Conservation (phyloP, 2,888 invertebrate species). For the Drosophila robusta region DNA sequence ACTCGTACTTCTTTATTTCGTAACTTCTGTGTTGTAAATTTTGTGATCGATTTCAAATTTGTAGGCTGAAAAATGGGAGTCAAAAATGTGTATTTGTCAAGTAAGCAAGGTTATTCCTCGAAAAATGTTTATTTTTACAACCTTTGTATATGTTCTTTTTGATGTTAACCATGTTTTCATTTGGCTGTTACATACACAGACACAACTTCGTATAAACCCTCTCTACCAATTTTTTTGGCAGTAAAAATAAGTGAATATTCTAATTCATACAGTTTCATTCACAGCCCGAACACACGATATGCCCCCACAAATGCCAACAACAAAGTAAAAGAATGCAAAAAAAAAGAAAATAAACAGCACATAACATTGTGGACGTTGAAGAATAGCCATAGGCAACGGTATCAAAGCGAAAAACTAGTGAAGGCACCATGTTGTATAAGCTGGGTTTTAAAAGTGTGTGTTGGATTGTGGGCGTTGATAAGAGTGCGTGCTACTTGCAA, state of each 20-base stretch:
- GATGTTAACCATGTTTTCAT: too few species aligned
- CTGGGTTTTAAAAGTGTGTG: background rate
- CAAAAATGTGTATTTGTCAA: too few species aligned
- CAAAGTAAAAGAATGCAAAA: slow-evolving; percentile 15
- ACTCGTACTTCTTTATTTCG: too few species aligned
- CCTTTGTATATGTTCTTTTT: too few species aligned
- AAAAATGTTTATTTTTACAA: too few species aligned
- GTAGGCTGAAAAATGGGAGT: too few species aligned
- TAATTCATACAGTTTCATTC: slow-evolving; percentile 57
- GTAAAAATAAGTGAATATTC: background rate
- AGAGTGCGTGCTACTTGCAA: slow-evolving; percentile 55
- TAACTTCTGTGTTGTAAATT: too few species aligned
- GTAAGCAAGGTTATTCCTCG: too few species aligned
- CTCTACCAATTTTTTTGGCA: too few species aligned
- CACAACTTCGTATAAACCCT: too few species aligned
- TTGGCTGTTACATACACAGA: too few species aligned
- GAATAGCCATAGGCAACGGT: slow-evolving; percentile 51
- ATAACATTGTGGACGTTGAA: slow-evolving; percentile 35
- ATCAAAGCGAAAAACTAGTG: slow-evolving; percentile 57
- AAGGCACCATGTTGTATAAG: slow-evolving; percentile 18
- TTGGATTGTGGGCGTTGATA: slow-evolving; percentile 8
- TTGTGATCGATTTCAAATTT: too few species aligned
- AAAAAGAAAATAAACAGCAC: slow-evolving; percentile 27
- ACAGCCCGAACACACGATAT: slow-evolving; percentile 36
- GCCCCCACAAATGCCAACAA: slow-evolving; percentile 1